Evolutionary conservation across 2,797 vertebrate genomes (phyloP).

Genomic region (Sphenopsis melanotis): DNA sequence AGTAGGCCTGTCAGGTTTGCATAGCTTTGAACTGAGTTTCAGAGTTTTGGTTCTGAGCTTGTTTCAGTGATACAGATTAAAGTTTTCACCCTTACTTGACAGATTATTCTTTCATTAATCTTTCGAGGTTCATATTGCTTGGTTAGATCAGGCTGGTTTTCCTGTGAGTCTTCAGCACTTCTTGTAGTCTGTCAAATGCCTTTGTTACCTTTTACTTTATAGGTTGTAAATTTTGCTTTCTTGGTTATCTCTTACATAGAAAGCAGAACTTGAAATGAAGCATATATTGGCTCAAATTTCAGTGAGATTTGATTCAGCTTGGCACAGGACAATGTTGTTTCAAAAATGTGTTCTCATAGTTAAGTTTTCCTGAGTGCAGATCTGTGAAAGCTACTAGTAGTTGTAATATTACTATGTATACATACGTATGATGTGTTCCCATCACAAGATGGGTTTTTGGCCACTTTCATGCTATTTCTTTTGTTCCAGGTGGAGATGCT

Average conservation of each 20-base stretch:
- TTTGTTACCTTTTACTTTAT: background rate
- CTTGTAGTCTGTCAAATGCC: background rate
- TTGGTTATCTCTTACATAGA: background rate
- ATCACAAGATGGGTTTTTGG: accelerated
- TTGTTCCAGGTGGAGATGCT: slow-evolving; percentile 87
- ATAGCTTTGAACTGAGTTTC: background rate
- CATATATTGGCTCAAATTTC: background rate
- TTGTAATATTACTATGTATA: background rate
- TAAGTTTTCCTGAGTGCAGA: background rate
- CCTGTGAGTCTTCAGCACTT: background rate
- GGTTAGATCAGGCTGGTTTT: background rate
- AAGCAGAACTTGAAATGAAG: background rate
- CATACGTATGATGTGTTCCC: background rate
- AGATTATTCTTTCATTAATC: background rate
- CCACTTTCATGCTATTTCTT: background rate
- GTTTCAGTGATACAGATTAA: background rate
- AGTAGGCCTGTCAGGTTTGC: background rate
- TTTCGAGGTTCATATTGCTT: background rate
- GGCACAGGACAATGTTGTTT: background rate
- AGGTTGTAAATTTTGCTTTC: background rate
- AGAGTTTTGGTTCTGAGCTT: background rate
- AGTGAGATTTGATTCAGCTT: background rate
- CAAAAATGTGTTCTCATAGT: background rate
- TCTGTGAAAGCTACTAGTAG: background rate
- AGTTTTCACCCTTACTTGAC: background rate